Conservation (phyloP, 2,888 invertebrate species). For the Melanchra persicariae region DNA sequence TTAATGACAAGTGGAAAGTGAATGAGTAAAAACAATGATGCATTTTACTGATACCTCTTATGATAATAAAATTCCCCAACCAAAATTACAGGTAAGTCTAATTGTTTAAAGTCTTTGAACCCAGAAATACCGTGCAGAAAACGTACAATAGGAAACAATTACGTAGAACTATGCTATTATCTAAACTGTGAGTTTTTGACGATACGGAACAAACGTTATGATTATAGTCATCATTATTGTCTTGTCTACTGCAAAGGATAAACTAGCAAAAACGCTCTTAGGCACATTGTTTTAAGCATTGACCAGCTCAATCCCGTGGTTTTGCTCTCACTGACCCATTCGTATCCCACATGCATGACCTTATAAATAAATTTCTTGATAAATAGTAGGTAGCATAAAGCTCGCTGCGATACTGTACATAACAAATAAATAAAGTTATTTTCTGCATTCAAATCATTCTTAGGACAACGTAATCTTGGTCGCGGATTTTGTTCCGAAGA, state of each 20-base stretch:
- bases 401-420: too few species aligned
- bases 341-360: too few species aligned
- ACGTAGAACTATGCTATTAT: constrained; percentile 32
- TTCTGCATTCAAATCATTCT: too few species aligned
- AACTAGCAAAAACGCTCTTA: neutral
- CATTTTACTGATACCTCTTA: too few species aligned
- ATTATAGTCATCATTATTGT: neutral
- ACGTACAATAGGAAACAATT: constrained; percentile 39
- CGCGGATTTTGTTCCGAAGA: too few species aligned
- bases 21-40: neutral
- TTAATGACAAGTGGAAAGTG: neutral
- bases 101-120: constrained; percentile 36
- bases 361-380: too few species aligned
- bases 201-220: neutral
- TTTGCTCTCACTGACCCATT: too few species aligned
- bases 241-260: neutral
- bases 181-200: constrained; percentile 8
- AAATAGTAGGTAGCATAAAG: too few species aligned
- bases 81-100: neutral
- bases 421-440: too few species aligned
- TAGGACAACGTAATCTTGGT: too few species aligned
- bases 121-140: neutral
- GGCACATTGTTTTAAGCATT: neutral
- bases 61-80: too few species aligned
- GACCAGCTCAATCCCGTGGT: too few species aligned